These are phyloP conservation scores for Dendrocincla tyrannina DNA, from an alignment of 2,797 vertebrate species.

Conservation along the genomic window DNA sequence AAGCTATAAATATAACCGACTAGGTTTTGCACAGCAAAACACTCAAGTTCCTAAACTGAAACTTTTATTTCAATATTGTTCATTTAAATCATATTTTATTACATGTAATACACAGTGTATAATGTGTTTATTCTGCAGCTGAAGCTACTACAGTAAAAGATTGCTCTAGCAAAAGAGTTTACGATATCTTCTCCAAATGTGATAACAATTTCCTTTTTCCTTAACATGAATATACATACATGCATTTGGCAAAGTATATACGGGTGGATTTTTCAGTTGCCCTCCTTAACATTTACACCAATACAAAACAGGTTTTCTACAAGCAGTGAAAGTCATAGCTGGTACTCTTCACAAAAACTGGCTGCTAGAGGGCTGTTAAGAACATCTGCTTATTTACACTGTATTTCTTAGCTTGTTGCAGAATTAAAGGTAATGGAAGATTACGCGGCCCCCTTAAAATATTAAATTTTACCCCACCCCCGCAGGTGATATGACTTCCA, in stretches of 20 bases:
- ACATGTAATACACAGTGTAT: not conserved
- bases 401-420: not conserved
- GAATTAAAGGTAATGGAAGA: not conserved
- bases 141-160: not conserved
- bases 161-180: conserved; percentile 12
- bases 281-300: not conserved
- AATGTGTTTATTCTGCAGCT: not conserved
- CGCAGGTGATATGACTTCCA: not conserved
- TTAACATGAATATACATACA: not conserved
- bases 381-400: not conserved
- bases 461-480: not conserved
- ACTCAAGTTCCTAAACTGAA: not conserved
- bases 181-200: not conserved
- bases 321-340: not conserved
- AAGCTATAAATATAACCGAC: conserved; percentile 6
- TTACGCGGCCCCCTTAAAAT: not conserved
- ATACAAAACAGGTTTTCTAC: not conserved
- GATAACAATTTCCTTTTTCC: not conserved
- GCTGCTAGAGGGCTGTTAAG: not conserved
- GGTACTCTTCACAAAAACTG: not conserved
- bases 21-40: not conserved
- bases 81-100: conserved; percentile 49
- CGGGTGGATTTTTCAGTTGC: not conserved
- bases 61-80: conserved; percentile 28
- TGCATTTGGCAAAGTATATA: not conserved